Conservation (phyloP, 2,113 vertebrate genomes). For the Calyptomena viridis region DNA sequence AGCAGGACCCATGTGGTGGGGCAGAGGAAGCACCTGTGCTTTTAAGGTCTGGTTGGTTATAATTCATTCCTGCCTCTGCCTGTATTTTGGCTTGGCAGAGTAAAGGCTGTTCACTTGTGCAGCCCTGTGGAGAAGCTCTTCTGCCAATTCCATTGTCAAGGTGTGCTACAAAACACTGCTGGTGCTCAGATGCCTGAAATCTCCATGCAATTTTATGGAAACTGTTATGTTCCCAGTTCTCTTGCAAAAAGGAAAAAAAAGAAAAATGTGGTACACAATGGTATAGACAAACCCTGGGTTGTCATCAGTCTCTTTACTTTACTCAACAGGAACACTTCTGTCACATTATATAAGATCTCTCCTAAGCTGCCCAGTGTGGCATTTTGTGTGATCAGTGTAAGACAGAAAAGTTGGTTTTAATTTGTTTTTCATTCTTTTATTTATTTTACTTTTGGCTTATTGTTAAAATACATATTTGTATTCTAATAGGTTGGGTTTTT, state of each 20-base stretch:
- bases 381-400: not conserved
- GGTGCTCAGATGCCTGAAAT: not conserved
- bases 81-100: not conserved
- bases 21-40: constrained; percentile 10
- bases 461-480: not conserved
- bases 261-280: not conserved
- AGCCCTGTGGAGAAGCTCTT: not conserved
- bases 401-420: not conserved
- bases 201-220: not conserved
- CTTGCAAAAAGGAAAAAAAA: not conserved
- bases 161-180: fast-evolving
- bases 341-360: not conserved
- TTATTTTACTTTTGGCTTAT: not conserved
- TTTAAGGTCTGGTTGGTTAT: not conserved
- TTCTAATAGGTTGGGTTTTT: not conserved
- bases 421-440: not conserved
- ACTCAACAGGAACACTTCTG: not conserved
- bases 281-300: not conserved
- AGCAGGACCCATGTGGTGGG: not conserved
- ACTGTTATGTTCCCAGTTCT: not conserved
- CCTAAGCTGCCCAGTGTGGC: not conserved
- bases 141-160: not conserved
- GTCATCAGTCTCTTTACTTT: not conserved
- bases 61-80: not conserved
- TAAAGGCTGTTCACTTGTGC: not conserved